These are phyloP conservation scores for Zaprionus obscuricornis DNA, from an alignment of 2,888 invertebrate species.

Conservation along the genomic window DNA sequence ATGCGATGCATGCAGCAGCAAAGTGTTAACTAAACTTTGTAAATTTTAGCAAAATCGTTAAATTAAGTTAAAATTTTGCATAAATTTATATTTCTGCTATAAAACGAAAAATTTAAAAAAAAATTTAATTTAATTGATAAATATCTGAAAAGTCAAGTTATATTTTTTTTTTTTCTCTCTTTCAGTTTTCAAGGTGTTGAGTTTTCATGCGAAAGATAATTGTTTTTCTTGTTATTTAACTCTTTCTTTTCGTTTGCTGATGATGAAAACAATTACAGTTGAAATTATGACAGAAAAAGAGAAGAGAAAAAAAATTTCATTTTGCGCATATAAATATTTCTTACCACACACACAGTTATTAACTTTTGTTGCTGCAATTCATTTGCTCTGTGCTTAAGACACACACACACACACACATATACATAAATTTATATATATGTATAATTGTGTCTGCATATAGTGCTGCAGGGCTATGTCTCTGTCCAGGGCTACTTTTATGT, in stretches of 20 bases:
- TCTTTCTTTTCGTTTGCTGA: conserved; percentile 5
- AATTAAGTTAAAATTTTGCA: too few relatives aligned
- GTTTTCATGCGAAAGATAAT: conserved; percentile 33
- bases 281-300: conserved; percentile 40
- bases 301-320: conserved; percentile 28
- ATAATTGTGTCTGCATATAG: not conserved
- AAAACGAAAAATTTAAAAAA: too few relatives aligned
- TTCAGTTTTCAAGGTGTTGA: too few relatives aligned
- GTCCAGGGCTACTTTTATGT: conserved; percentile 55
- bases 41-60: too few relatives aligned
- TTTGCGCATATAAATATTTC: conserved; percentile 40
- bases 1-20: conserved; percentile 5
- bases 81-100: too few relatives aligned
- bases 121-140: too few relatives aligned
- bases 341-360: conserved; percentile 46
- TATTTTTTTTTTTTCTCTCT: too few relatives aligned
- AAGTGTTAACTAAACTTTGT: too few relatives aligned
- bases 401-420: conserved; percentile 1
- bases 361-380: conserved; percentile 51
- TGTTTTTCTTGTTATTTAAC: conserved; percentile 34
- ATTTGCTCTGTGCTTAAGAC: conserved; percentile 20
- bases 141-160: too few relatives aligned
- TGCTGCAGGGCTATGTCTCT: conserved; percentile 19
- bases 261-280: conserved; percentile 55
- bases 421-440: not conserved